phyloP scores from a whole-genome alignment of 2,113 vertebrate species.

The Chamaea fasciata region DNA sequence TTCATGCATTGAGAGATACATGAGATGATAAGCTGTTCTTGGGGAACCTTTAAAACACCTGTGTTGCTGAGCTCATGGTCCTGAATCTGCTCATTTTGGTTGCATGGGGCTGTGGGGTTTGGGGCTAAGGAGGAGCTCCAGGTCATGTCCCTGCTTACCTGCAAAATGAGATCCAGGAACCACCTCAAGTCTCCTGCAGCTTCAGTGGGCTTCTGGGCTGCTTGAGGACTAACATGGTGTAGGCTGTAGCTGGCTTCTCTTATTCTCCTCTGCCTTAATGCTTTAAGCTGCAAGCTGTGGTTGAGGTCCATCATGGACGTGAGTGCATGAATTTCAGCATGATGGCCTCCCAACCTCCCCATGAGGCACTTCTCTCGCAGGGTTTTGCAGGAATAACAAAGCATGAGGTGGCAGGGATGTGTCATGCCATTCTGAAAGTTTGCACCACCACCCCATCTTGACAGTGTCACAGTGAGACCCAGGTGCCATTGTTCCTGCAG shows the following conservation, averaged over 20 bases:
- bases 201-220: background rate
- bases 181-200: background rate
- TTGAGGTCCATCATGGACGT: fast-evolving
- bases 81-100: background rate
- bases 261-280: background rate
- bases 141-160: background rate
- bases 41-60: background rate
- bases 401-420: background rate
- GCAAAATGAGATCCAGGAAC: background rate
- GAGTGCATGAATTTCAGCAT: fast-evolving
- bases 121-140: background rate
- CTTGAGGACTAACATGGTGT: background rate
- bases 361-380: background rate
- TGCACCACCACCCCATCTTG: background rate
- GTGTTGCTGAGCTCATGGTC: background rate
- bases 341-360: background rate
- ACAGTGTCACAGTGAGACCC: background rate
- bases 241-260: background rate
- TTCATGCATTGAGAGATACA: background rate
- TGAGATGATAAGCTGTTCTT: background rate
- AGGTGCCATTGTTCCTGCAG: background rate
- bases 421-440: background rate
- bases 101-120: background rate
- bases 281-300: background rate
- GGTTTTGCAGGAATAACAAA: background rate